Evolutionary conservation across 2,888 invertebrate genomes (phyloP), one percentile per base, ranked within the genome.

Genomic region (Xestia sexstrigata): DNA sequence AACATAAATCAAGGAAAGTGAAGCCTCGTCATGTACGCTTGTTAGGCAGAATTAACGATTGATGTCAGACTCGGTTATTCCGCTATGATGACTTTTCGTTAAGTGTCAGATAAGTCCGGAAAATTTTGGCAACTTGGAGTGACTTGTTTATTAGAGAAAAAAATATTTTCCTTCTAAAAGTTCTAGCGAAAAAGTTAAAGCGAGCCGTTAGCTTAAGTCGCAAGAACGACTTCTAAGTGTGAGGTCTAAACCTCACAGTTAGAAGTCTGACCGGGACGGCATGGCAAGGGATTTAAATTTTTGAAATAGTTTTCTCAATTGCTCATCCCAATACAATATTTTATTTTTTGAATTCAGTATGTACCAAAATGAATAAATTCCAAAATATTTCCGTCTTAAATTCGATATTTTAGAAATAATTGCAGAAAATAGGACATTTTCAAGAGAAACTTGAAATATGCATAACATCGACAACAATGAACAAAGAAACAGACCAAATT

Each of bases 31-130:
- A 49, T 77, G 60, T 23, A 11, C 77, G 78, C 78, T 52, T 77
- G 62, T 77, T 78, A 78, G n/a, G 9, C 35, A 63, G 35, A 52
- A 63, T 78, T 70, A 52, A 70, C 70, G 52, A 78, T 78, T 63
- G 45, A 78, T 70, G 45, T 70, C 45, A 17, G 13, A 15, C 1
- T 30, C n/a, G n/a, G 58, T 66, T 67, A 60, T 66, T 76, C 47
- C 47, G 55, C 47, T 58, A 42, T 30, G 30, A 42, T 42, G 39
- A 62, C 11, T 35, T 66, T 52, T 42, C 7, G 20, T 65, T 15
- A 65, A 63, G 17, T 74, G 35, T 15, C n/a, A 35, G 30, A 49
- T 39, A 39, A 49, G 2, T 26, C 26, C 35, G 39, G 26, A 13
- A 60, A 47, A 23, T 26, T 17, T 9, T 30, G 30, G 9, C 30